These are phyloP conservation scores for Odontomachus brunneus DNA, from an alignment of 1,140 invertebrate species.

Conservation along the genomic window DNA sequence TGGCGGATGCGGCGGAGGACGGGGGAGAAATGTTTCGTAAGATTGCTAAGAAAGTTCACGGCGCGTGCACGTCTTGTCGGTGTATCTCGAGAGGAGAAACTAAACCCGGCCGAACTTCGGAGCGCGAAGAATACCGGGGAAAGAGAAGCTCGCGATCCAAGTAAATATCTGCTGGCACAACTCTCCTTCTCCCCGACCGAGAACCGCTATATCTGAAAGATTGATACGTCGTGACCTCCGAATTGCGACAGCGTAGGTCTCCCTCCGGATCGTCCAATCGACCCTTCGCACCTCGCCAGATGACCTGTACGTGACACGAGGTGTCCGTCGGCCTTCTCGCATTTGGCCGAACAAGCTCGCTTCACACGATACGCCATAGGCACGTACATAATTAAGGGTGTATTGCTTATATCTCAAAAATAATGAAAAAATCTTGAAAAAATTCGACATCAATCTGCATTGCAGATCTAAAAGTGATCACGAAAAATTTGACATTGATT, in stretches of 20 bases:
- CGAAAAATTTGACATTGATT: too few species aligned
- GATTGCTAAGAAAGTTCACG: slow-evolving; percentile 60
- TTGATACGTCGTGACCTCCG: slow-evolving; percentile 45
- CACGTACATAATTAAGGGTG: too few species aligned
- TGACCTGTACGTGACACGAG: neutral
- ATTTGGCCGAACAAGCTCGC: too few species aligned
- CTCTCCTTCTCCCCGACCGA: neutral
- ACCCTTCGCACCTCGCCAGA: neutral
- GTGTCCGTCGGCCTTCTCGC: neutral
- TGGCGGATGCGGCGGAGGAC: too few species aligned
- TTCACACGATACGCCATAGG: too few species aligned
- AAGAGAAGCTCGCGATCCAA: slow-evolving; percentile 29
- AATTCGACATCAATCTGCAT: too few species aligned
- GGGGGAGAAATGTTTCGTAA: slow-evolving; percentile 47
- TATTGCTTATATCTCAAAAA: too few species aligned
- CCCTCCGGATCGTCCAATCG: neutral
- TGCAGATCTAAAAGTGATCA: too few species aligned
- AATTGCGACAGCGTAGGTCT: neutral
- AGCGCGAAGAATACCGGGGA: slow-evolving; percentile 22
- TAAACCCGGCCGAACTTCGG: slow-evolving; percentile 48
- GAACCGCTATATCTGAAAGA: neutral
- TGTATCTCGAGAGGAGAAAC: slow-evolving; percentile 59
- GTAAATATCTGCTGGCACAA: slow-evolving; percentile 44
- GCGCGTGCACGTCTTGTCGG: slow-evolving; percentile 27
- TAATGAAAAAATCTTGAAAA: too few species aligned